phyloP scores from a whole-genome alignment of 2,797 vertebrate species.

The Poecile montanus region DNA sequence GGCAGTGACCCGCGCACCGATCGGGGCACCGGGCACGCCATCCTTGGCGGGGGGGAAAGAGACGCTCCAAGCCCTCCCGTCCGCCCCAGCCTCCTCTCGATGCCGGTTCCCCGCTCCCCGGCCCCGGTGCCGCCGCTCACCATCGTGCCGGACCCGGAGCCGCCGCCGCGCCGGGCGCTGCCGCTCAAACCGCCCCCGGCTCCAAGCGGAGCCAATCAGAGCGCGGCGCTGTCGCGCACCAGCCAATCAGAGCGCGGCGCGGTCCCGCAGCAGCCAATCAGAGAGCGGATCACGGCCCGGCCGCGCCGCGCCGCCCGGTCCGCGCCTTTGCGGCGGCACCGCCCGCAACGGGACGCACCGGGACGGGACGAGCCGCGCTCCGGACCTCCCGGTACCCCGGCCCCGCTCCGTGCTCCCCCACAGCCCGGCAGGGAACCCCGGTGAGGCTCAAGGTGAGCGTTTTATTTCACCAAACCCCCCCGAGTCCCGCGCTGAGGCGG shows the following conservation, averaged over 20 bases:
- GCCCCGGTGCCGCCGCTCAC: background rate
- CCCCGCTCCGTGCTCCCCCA: background rate
- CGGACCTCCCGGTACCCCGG: background rate
- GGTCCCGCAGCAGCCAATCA: background rate
- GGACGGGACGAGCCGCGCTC: background rate
- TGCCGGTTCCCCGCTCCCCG: background rate
- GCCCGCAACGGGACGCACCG: background rate
- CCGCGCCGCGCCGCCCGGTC: background rate
- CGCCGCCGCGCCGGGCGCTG: background rate
- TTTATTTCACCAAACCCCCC: background rate
- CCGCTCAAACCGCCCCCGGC: conserved; percentile 30
- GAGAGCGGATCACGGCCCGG: background rate
- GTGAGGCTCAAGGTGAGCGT: background rate
- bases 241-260: background rate
- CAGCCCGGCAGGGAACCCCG: background rate
- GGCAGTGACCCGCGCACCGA: background rate
- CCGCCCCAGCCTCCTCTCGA: background rate
- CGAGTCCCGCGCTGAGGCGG: background rate
- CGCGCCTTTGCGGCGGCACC: background rate
- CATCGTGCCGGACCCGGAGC: conserved; percentile 34
- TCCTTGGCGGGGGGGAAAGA: background rate
- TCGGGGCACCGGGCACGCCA: background rate
- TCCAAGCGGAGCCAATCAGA: background rate
- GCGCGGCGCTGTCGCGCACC: background rate
- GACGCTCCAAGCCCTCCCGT: background rate